These are phyloP conservation scores for Caenorhabditis sp. DNA, from an alignment of 2,888 invertebrate species.

Conservation along the genomic window DNA sequence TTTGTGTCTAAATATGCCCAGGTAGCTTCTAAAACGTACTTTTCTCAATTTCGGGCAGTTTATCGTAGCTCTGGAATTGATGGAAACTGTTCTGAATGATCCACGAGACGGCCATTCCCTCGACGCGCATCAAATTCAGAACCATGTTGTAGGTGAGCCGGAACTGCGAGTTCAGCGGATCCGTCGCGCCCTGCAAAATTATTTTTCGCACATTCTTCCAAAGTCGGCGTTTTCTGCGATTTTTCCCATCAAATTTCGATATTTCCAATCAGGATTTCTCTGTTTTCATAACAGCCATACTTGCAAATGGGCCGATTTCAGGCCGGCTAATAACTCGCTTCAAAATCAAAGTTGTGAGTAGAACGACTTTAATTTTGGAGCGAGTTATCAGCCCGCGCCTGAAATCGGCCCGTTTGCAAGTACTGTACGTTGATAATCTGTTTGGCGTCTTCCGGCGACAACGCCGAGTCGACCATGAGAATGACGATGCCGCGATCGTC, in stretches of 20 bases:
- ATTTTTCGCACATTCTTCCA: too few species aligned
- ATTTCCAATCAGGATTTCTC: too few species aligned
- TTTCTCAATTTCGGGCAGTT: constrained; percentile 90
- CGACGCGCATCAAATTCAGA: constrained; percentile 89
- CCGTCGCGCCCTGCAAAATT: constrained; percentile 90
- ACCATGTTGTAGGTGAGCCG: constrained; percentile 99
- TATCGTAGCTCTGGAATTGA: constrained; percentile 98
- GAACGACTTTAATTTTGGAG: too few species aligned
- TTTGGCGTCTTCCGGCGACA: constrained; percentile 83
- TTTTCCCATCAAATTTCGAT: too few species aligned
- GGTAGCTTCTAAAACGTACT: constrained; percentile 83
- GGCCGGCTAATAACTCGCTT: too few species aligned
- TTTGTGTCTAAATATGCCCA: neutral
- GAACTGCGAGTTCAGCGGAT: constrained; percentile 98
- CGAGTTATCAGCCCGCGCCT: too few species aligned
- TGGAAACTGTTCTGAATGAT: constrained; percentile 98
- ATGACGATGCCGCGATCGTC: constrained; percentile 97
- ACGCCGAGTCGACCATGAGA: constrained; percentile 97
- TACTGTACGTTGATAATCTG: constrained; percentile 82
- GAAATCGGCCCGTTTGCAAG: too few species aligned
- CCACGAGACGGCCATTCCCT: constrained; percentile 99
- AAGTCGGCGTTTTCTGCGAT: too few species aligned
- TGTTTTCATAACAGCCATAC: too few species aligned
- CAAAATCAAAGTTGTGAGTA: too few species aligned
- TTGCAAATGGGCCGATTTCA: too few species aligned